Evolutionary conservation across 1,140 invertebrate species (phyloP).

Genomic region (Olivierus martensii): DNA sequence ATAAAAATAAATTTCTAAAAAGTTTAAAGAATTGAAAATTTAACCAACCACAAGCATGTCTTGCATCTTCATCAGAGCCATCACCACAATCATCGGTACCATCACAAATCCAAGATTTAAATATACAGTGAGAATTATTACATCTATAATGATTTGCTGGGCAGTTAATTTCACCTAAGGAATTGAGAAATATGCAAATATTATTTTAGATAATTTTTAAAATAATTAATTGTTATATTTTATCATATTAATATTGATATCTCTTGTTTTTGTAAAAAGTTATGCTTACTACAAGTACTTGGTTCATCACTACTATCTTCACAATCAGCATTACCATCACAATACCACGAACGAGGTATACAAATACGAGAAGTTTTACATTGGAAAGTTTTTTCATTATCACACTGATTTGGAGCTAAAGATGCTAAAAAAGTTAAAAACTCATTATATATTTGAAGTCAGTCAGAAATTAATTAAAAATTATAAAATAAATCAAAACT

Average conservation of each 20-base stretch:
- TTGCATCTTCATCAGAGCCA: slow-evolving; percentile 69
- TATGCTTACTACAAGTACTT: slow-evolving; percentile 53
- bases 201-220: slow-evolving; percentile 39
- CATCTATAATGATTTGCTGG: slow-evolving; percentile 36
- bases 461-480: no score
- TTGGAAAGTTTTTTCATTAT: slow-evolving; percentile 76
- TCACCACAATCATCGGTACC: slow-evolving; percentile 92
- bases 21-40: background rate
- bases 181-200: background rate
- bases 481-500: no score
- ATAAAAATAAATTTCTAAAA: background rate
- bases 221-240: no score
- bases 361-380: slow-evolving; percentile 72
- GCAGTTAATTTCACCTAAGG: slow-evolving; percentile 24
- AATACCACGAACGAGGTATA: slow-evolving; percentile 85
- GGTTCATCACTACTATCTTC: slow-evolving; percentile 85
- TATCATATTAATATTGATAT: no score
- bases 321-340: slow-evolving; percentile 84
- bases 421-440: slow-evolving; percentile 32
- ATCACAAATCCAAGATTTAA: slow-evolving; percentile 89
- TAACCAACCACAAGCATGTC: slow-evolving; percentile 32
- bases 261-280: background rate
- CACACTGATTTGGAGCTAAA: slow-evolving; percentile 63
- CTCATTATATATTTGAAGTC: no score
- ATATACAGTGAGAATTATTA: slow-evolving; percentile 71